phyloP scores from a whole-genome alignment of 2,113 vertebrate species.

The Ammodytes dubius region DNA sequence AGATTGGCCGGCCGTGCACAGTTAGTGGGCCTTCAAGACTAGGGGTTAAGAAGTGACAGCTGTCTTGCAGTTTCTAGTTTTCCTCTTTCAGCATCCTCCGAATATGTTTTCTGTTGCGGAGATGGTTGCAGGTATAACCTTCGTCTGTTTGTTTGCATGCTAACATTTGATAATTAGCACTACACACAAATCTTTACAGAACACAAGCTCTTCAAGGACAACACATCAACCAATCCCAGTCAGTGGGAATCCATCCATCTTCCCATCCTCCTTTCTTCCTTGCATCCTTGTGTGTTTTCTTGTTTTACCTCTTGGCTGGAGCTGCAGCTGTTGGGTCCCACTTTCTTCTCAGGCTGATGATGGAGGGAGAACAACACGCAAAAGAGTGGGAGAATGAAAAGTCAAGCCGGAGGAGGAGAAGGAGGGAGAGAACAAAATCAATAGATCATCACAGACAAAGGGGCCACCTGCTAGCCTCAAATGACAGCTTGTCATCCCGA shows the following conservation, averaged over 20 bases:
- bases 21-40: too few relatives aligned
- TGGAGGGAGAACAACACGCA: conserved; percentile 46
- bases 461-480: conserved; percentile 72
- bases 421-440: conserved; percentile 66
- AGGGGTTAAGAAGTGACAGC: too few relatives aligned
- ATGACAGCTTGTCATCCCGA: conserved; percentile 67
- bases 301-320: conserved; percentile 2
- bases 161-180: neutral
- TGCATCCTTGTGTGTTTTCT: neutral
- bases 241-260: neutral
- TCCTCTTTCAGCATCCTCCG: too few relatives aligned
- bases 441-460: conserved; percentile 76
- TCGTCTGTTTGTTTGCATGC: neutral
- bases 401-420: conserved; percentile 49
- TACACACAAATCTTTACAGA: neutral
- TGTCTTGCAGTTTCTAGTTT: too few relatives aligned
- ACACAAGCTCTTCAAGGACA: neutral
- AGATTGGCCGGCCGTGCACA: too few relatives aligned
- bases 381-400: conserved; percentile 58
- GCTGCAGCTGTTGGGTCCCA: conserved; percentile 51
- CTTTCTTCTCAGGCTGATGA: conserved; percentile 44
- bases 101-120: too few relatives aligned
- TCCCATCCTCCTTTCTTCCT: neutral
- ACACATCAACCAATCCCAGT: neutral
- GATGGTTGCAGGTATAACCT: neutral